Conservation (phyloP, 2,888 invertebrate genomes). For the Ommatoiulus sabulosus region DNA sequence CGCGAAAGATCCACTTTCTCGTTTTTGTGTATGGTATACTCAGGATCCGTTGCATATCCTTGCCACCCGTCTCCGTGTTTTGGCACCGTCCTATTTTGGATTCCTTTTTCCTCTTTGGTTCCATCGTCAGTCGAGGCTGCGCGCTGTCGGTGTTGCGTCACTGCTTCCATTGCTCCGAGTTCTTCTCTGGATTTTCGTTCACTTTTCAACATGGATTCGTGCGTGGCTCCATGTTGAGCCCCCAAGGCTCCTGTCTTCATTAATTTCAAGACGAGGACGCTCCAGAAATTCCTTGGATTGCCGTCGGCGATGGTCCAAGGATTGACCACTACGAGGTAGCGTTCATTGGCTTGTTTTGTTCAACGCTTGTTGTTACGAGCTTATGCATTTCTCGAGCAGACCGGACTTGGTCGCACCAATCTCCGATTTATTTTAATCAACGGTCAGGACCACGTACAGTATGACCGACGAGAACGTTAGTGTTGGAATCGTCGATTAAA, state of each 20-base stretch:
- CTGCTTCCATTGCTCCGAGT: background rate
- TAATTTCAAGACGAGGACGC: background rate
- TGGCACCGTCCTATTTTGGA: background rate
- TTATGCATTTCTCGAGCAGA: background rate
- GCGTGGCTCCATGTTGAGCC: conserved; percentile 20
- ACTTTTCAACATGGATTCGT: conserved; percentile 31
- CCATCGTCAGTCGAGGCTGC: conserved; percentile 21
- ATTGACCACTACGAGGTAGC: background rate
- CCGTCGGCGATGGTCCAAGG: background rate
- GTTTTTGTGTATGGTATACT: background rate
- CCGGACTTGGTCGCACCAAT: background rate
- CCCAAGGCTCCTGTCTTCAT: background rate
- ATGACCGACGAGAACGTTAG: too few species aligned
- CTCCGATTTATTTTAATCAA: background rate
- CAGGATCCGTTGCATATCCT: background rate
- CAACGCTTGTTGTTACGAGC: background rate
- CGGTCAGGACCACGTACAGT: background rate
- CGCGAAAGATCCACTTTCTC: background rate
- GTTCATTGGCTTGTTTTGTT: background rate
- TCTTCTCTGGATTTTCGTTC: conserved; percentile 13
- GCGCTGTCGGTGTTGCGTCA: conserved; percentile 16
- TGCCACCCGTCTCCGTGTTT: background rate
- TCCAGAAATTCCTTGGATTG: background rate
- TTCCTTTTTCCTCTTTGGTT: background rate
- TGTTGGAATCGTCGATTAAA: background rate